Evolutionary conservation across 2,113 vertebrate species (phyloP), one percentile per base, ranked within the genome.

Genomic region (Henicopernis longicauda): DNA sequence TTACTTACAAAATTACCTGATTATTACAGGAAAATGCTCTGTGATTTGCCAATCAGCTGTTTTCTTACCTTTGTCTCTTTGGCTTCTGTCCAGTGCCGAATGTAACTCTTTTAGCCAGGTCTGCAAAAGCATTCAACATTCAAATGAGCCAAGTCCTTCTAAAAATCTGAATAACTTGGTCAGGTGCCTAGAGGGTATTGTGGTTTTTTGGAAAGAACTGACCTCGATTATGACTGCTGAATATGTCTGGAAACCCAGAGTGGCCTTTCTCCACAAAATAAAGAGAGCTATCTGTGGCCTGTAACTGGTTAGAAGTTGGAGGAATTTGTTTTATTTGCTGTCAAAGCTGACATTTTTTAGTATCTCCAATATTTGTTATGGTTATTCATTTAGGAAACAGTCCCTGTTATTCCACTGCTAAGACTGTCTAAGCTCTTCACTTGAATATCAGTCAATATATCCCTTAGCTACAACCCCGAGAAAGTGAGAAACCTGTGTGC

Each of bases 21-120:
- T 94, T 82, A 86, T 90, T 92, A 66, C 67, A 85, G 71, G 62
- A 74, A 93, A 95, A 81, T 23, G 32, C 63, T 91, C 10, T 50
- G 31, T 90, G 89, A 66, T 93, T 95, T 92, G 36, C 59, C 42
- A 31, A 7, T 95, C 47, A 72, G 47, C 69, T 94, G 26, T 44
- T 94, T 95, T 71, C 67, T 88, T 72, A 73, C 78, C 66, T 93
- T 72, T 82, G 36, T 66, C 45, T 87, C 74, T 87, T 91, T 91
- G 84, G 81, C 66, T 18, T 67, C 18, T 2, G 1, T 65, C 66
- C 86, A 87, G 29, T 62, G 77, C 40, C 1, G 0, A 79, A 63
- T 61, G 19, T 72, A 52, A 79, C 18, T 10, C 54, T 72, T 93
- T 16, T 65, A 44, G 36, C 44, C 62, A 73, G 62, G 32, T 49